phyloP scores from a whole-genome alignment of 2,888 invertebrate species.

The Hydroisotoma schaefferi region DNA sequence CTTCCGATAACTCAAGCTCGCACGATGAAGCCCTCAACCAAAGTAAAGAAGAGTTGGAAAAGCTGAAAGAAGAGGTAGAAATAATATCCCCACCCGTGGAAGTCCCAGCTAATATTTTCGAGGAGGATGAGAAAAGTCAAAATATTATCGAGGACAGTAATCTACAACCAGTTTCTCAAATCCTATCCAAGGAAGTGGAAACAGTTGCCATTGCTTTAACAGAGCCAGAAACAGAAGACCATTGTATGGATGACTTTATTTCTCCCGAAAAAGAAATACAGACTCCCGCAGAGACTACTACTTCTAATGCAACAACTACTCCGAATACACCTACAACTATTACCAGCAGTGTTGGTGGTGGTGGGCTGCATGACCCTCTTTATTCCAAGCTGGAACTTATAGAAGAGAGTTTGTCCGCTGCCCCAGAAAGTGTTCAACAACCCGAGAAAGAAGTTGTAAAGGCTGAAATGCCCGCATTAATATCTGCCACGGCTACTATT shows the following conservation, averaged over 20 bases:
- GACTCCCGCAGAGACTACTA: not conserved
- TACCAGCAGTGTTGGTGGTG: not conserved
- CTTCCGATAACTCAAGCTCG: too few relatives aligned
- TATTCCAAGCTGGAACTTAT: too few relatives aligned
- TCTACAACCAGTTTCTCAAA: too few relatives aligned
- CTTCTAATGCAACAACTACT: not conserved
- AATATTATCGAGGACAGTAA: not conserved
- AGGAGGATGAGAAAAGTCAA: not conserved
- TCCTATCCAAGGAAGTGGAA: not conserved
- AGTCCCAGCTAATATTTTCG: not conserved
- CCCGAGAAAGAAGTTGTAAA: not conserved
- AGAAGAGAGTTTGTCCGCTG: too few relatives aligned
- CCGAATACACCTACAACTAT: not conserved
- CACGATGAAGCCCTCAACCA: too few relatives aligned
- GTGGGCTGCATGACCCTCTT: too few relatives aligned
- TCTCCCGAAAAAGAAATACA: too few relatives aligned
- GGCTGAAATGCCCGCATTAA: not conserved
- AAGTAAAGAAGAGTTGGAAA: not conserved
- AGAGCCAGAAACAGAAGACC: not conserved
- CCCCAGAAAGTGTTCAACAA: too few relatives aligned
- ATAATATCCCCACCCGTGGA: not conserved
- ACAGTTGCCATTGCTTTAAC: not conserved
- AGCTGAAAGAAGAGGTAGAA: not conserved
- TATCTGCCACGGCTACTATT: slow-evolving; percentile 11
- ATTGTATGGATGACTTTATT: too few relatives aligned